Evolutionary conservation across 2,113 vertebrate species (phyloP), one percentile per base, ranked within the genome.

Genomic region (Syngnathoides biaculeatus): DNA sequence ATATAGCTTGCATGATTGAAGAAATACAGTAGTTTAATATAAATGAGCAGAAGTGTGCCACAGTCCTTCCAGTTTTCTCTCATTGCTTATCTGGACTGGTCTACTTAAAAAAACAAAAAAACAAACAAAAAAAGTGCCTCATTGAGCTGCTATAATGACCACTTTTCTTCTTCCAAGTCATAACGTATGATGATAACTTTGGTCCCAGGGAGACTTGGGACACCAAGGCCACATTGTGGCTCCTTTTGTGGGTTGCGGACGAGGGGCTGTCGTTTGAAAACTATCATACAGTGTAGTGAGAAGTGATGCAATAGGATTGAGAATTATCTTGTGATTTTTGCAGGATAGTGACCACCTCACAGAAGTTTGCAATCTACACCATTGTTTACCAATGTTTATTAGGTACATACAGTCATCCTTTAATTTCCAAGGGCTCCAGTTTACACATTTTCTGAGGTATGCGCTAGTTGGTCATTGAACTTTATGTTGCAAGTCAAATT

Each of bases 91-190:
- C n/a, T 72, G 27, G 38, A 53, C 14, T 48, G 24, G 66, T 22
- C 17, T 50, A 50, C 47, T 50, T 48, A 63, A 14, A 48, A 65
- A 1, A 40, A n/a, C n/a, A 59, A 53, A 52, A 22, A 15, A n/a
- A 3, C 66, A 63, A n/a, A n/a, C n/a, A n/a, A n/a, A n/a, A n/a
- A n/a, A n/a, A n/a, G n/a, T n/a, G n/a, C n/a, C n/a, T n/a, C n/a
- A n/a, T n/a, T n/a, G n/a, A n/a, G n/a, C n/a, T 40, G 58, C 15
- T 42, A 42, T 62, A 72, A 61, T 71, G 17, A 68, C 12, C 12
- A 30, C 24, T 40, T 43, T 56, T 40, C 22, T 20, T 47, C 60
- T 22, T 39, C 26, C 20, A 56, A 45, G 55, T 56, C 3, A n/a
- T 40, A 8, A 22, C 52, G 22, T 12, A 6, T 26, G 20, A 63